Evolutionary conservation across 64 coral and sea anemone species (phyloP).

Genomic region (Astreopora myriophthalma): DNA sequence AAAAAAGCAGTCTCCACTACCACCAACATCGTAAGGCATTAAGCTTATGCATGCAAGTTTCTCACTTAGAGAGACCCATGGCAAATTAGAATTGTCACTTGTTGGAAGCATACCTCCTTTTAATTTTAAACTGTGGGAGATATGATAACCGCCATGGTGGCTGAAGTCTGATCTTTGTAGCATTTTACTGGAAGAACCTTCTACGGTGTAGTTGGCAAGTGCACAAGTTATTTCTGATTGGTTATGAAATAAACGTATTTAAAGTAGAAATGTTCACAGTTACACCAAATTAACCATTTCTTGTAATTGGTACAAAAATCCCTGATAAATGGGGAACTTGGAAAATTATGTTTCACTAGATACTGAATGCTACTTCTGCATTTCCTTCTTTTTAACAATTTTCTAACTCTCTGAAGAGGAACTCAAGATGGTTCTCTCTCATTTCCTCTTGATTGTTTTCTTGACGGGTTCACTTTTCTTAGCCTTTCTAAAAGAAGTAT

Average conservation of each 20-base stretch:
- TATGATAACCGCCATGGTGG: background rate
- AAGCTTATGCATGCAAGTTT: background rate
- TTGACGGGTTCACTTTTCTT: background rate
- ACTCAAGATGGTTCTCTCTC: constrained; percentile 24
- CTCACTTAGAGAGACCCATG: background rate
- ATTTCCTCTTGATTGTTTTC: background rate
- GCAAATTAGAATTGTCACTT: constrained; percentile 7
- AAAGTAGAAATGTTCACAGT: constrained; percentile 6
- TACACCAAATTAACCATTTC: constrained; percentile 6
- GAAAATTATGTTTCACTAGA: constrained; percentile 5
- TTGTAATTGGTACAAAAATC: constrained; percentile 7
- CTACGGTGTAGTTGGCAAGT: background rate
- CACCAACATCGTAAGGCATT: constrained; percentile 27
- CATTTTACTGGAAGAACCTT: background rate
- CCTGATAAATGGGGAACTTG: background rate
- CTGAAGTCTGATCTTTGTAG: background rate
- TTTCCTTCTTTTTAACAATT: background rate
- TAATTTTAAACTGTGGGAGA: background rate
- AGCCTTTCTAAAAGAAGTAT: background rate
- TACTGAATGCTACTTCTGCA: background rate
- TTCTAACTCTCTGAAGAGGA: background rate
- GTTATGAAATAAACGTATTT: constrained; percentile 27
- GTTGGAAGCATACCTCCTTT: constrained; percentile 9
- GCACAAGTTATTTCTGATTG: background rate
- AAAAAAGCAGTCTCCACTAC: constrained; percentile 12